Percentiles rank a stretch among this genome's conserved stretches.
Conservation (phyloP, 2,797 vertebrate genomes). For the Pygocentrus nattereri region DNA sequence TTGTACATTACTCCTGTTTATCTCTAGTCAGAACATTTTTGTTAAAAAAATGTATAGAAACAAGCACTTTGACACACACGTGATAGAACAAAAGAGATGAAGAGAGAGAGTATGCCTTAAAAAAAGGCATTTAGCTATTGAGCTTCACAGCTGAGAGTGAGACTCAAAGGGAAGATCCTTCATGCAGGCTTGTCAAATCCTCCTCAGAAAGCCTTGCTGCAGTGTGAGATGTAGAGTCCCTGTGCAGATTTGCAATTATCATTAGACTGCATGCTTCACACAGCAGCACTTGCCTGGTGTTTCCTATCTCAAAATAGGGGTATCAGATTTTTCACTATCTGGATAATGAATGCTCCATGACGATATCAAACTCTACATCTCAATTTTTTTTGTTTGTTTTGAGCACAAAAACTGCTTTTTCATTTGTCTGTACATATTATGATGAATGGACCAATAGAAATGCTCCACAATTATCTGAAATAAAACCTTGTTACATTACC, state of each 20-base stretch:
- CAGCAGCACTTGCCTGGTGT: not conserved
- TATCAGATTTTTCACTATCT: not conserved
- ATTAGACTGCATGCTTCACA: constrained; percentile 14
- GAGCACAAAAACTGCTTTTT: no score
- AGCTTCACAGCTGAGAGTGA: constrained; percentile 18
- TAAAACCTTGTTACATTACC: no score
- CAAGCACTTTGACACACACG: not conserved
- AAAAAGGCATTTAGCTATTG: constrained; percentile 45
- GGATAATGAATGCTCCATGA: not conserved
- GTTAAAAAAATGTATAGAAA: not conserved
- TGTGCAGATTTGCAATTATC: not conserved
- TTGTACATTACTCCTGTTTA: no score
- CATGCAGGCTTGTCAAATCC: constrained; percentile 4
- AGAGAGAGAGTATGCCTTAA: constrained; percentile 60
- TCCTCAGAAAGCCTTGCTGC: not conserved
- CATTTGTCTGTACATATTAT: no score
- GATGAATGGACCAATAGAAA: no score
- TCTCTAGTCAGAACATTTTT: no score
- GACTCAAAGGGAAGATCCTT: constrained; percentile 7
- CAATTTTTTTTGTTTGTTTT: no score
- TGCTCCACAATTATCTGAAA: no score
- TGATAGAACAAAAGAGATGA: not conserved
- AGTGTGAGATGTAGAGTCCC: constrained; percentile 7
- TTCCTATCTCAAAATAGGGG: constrained; percentile 9
- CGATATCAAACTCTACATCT: no score